Evolutionary conservation across 30 jellyfish, hydroid and myxozoan species (phyloP), one percentile per base, ranked within the genome.

Genomic region (Kudoa iwatai): DNA sequence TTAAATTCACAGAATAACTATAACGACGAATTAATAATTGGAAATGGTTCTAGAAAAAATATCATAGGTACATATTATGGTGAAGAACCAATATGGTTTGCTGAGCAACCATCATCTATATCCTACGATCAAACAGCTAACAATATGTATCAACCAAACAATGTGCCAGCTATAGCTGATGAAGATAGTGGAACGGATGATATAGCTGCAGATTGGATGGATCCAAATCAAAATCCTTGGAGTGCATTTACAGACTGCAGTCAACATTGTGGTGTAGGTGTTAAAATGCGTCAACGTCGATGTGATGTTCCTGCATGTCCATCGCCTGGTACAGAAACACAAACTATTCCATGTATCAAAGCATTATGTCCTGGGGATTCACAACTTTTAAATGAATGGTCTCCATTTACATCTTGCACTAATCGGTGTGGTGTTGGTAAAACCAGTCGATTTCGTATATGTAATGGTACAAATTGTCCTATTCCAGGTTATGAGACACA

Each of bases 221-320:
- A 26, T 17, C 69, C n/a, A 3, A 34, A 36, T 24, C 35, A 32
- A 7, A 45, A 45, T 26, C 24, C 53, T 4, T 74, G 94, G 94
- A 52, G 82, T 15, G 56, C 69, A 31, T 74, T 51, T 33, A 51
- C 90, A 25, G 25, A 53, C 1, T 74, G 94, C 25, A 74, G 79
- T 26, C 40, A 66, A 0, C 50, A 85, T 6, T 74, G 94, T 55
- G 94, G 88, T 12, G 23, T 66, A 21, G 94, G 94, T 1, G 83
- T 65, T 48, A 55, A 57, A 68, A 74, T 54, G 40, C 21, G 94
- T 18, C 59, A 47, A 39, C 79, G 94, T 13, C 57, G 58, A 32
- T 74, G 94, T 40, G 56, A 40, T 34, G 56, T 62, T 12, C 88
- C 88, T 11, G 94, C 56, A 23, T 74, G 94, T 52, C 94, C 94